phyloP scores from a whole-genome alignment of 2,888 invertebrate genomes.

The Pollenia labialis region DNA sequence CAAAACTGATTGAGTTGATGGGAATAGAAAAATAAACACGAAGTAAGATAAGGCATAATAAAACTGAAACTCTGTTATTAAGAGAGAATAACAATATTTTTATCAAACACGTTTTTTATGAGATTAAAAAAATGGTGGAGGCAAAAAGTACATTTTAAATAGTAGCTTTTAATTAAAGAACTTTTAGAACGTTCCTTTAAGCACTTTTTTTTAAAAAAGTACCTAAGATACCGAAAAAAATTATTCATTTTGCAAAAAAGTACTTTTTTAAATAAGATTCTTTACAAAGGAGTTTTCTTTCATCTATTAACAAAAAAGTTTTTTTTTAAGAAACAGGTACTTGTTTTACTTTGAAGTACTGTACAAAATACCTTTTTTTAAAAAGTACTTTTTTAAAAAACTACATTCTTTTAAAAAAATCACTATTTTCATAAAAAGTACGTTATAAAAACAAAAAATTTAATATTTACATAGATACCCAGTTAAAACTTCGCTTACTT shows the following conservation, averaged over 20 bases:
- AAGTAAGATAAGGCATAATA: neutral
- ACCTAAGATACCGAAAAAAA: neutral
- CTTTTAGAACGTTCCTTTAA: neutral
- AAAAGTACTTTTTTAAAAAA: neutral
- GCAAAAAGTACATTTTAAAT: neutral
- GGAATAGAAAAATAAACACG: neutral
- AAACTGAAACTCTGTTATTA: neutral
- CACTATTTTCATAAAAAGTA: neutral
- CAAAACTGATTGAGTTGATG: slow-evolving; percentile 61
- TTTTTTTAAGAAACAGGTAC: neutral
- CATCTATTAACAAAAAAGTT: neutral
- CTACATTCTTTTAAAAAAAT: neutral
- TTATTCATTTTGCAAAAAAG: neutral
- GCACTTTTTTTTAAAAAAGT: neutral
- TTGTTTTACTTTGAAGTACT: neutral
- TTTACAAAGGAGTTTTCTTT: neutral
- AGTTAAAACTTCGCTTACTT: no score
- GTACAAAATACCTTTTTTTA: neutral
- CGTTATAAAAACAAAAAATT: neutral
- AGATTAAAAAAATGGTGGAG: neutral
- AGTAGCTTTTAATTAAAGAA: neutral
- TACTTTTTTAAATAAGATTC: slow-evolving; percentile 1
- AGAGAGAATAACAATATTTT: slow-evolving; percentile 12
- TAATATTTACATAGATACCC: no score
- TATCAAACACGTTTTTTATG: slow-evolving; percentile 1